Evolutionary conservation across 2,888 invertebrate species (phyloP).

Genomic region (Parnassius smintheus): DNA sequence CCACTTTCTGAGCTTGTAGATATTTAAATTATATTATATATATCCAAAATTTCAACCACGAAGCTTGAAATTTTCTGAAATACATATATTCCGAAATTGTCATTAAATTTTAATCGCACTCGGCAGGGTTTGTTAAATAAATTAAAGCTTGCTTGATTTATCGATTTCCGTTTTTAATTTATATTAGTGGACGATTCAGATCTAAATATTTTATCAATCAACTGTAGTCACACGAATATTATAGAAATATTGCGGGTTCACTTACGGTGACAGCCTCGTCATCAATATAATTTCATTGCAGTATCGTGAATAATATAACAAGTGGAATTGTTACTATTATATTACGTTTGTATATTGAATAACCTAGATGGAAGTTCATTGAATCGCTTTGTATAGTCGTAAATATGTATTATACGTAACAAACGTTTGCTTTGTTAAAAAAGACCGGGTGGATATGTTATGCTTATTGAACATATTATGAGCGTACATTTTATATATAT

Average conservation of each 20-base stretch:
- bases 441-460: constrained; percentile 7
- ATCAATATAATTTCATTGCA: constrained; percentile 18
- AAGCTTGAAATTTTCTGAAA: no score
- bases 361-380: constrained; percentile 22
- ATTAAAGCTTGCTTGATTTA: no score
- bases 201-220: constrained; percentile 16
- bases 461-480: constrained; percentile 9
- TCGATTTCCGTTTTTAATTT: neutral
- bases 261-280: constrained; percentile 15
- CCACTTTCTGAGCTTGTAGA: no score
- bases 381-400: constrained; percentile 17
- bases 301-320: constrained; percentile 21
- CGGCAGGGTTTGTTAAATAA: no score
- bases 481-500: neutral
- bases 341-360: constrained; percentile 23
- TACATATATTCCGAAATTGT: no score
- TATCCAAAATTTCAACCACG: no score
- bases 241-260: constrained; percentile 4
- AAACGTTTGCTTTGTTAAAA: constrained; percentile 19
- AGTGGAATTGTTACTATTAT: constrained; percentile 18
- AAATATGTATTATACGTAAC: constrained; percentile 14
- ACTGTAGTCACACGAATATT: neutral
- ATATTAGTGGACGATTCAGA: neutral
- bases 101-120: no score
- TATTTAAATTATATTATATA: no score